Evolutionary conservation across 2,797 vertebrate species (phyloP), one percentile per base, ranked within the genome.

Genomic region (Acipenser transmontanus): DNA sequence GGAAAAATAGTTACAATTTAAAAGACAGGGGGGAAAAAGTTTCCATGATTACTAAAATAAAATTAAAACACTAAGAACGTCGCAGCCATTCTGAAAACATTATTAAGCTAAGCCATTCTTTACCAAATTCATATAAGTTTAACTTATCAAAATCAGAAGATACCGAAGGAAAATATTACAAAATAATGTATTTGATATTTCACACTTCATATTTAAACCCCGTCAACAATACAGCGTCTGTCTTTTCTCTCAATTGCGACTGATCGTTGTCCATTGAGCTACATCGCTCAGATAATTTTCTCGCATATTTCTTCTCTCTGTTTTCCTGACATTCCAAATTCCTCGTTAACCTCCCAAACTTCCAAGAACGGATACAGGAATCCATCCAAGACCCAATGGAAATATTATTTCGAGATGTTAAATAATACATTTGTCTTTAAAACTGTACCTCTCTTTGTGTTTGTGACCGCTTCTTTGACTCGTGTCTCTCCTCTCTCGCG

Each of bases 391-490:
- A 51, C 47, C 34, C 4, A 11, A 6, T 7, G 9, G 34, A 8
- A 6, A 60, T 61, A 1, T 20, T 49, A 61, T 50, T 65, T 49
- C 7, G 50, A 6, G 47, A 7, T 49, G 59, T 65, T 65, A 10
- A 13, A 7, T 49, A 64, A 8, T 17, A 61, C 65, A 66, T 65
- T 47, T 50, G 54, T 14, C 65, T 64, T 67, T 13, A 0, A 61
- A 77, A 83, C 83, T 79, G 78, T 89, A 87, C 89, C 85, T 73
- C 82, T 87, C 87, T 91, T 89, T 90, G 87, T 92, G 91, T 91
- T 86, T 90, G 89, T 85, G 91, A 84, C 91, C 88, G 91, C 92
- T 89, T 89, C 92, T 91, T 90, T 90, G 90, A 87, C 91, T 91
- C 88, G 88, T 89, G 92, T 88, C 87, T 91, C 85, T 89, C 85